A percentile compares a stretch with the other conserved stretches of the same genome.
Conservation (phyloP, 2,888 invertebrate species). For the Clepsis dumicolana region DNA sequence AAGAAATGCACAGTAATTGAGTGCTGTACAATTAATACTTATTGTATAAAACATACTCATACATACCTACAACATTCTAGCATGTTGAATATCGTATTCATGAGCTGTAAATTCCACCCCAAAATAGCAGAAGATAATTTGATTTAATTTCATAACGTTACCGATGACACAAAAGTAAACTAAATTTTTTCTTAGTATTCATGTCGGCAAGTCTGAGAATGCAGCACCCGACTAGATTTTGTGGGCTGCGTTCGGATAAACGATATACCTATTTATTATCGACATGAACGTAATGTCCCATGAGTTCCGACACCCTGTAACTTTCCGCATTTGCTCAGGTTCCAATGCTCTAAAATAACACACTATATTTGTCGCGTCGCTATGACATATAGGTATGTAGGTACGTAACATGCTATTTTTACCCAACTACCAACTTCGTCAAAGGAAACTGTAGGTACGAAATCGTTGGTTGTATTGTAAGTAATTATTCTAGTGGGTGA, state of each 20-base stretch:
- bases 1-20: not conserved
- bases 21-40: not conserved
- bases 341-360: slow-evolving; percentile 2
- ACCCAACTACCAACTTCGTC: not conserved
- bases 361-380: not conserved
- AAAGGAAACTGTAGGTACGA: not conserved
- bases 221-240: slow-evolving; percentile 9
- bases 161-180: not conserved
- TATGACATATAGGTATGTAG: not conserved
- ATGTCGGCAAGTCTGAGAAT: slow-evolving; percentile 9
- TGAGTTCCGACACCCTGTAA: not conserved
- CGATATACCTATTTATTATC: not conserved
- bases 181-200: slow-evolving; percentile 2
- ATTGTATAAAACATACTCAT: not conserved
- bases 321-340: not conserved
- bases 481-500: not conserved
- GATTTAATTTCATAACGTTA: not conserved
- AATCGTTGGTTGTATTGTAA: not conserved
- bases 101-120: not conserved
- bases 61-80: no score
- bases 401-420: slow-evolving; percentile 5
- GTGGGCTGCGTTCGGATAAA: not conserved
- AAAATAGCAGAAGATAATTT: not conserved
- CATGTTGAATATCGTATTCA: not conserved
- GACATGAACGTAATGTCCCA: not conserved